A percentile compares a stretch with the other conserved stretches of the same genome.
Conservation (phyloP, 2,797 vertebrate species). For the Pangasius krempfi region DNA sequence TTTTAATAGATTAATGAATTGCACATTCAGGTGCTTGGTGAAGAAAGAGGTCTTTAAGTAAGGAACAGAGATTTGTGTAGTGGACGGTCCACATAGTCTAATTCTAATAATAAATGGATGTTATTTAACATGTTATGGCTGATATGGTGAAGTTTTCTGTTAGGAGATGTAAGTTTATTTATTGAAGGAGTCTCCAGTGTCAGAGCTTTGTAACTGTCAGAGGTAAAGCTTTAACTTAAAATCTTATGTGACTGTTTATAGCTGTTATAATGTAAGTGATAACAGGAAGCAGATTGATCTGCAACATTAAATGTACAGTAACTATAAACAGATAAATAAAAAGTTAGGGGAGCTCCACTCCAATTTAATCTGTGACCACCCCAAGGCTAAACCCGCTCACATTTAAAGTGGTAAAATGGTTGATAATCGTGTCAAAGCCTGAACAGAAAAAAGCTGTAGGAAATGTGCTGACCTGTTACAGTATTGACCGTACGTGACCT, state of each 20-base stretch:
- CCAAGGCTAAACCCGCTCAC: background rate
- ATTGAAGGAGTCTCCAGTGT: background rate
- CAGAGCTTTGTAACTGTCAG: background rate
- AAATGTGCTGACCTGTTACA: background rate
- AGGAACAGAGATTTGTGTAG: too few relatives aligned
- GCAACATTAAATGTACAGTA: background rate
- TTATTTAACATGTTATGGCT: too few relatives aligned
- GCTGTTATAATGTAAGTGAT: background rate
- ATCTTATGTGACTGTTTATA: background rate
- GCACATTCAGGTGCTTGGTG: too few relatives aligned
- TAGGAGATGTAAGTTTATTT: background rate
- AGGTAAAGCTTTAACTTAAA: background rate
- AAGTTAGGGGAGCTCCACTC: background rate
- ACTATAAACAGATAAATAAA: background rate
- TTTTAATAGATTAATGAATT: too few relatives aligned
- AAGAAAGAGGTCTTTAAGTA: too few relatives aligned
- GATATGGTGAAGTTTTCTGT: background rate
- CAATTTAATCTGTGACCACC: background rate
- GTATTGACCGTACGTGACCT: background rate
- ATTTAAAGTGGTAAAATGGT: background rate
- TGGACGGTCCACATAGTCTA: background rate
- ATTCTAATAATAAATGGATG: background rate
- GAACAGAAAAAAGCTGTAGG: background rate
- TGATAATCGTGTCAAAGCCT: background rate
- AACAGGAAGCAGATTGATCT: background rate